A percentile compares a stretch with the other conserved stretches of the same genome.
Evolutionary conservation across 2,797 vertebrate genomes (phyloP).

Genomic region (Megaceryle alcyon): DNA sequence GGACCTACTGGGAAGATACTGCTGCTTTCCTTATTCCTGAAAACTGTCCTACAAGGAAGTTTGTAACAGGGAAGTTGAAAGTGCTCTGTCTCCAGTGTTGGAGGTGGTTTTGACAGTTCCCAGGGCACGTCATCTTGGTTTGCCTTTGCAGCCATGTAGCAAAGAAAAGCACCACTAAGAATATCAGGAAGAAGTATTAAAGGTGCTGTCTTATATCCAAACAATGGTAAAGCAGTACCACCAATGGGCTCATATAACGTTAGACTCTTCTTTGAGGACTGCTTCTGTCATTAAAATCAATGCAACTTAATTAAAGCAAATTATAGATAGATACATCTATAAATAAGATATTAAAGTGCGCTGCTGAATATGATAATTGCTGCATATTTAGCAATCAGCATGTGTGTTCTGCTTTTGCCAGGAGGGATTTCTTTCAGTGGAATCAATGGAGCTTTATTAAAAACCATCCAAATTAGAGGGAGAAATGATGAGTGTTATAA

Average conservation of each 20-base stretch:
- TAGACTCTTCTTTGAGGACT: conserved; percentile 74
- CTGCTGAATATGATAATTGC: conserved; percentile 86
- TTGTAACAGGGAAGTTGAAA: not conserved
- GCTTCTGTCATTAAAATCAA: conserved; percentile 85
- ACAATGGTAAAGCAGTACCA: conserved; percentile 66
- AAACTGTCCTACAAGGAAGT: not conserved
- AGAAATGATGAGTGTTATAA: conserved; percentile 94
- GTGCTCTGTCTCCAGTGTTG: not conserved
- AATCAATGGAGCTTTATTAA: conserved; percentile 93
- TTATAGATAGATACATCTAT: conserved; percentile 89
- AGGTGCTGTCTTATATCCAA: conserved; percentile 40
- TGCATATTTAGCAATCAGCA: conserved; percentile 85
- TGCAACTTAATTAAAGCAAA: conserved; percentile 89
- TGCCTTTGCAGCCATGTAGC: not conserved
- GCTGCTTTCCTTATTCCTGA: not conserved
- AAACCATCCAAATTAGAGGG: conserved; percentile 92
- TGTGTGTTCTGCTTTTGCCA: conserved; percentile 85
- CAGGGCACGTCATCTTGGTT: not conserved
- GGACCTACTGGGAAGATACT: not conserved
- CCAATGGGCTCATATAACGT: conserved; percentile 70
- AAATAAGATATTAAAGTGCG: conserved; percentile 88
- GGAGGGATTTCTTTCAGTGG: conserved; percentile 85
- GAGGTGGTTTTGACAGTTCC: not conserved
- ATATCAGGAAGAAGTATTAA: conserved; percentile 5
- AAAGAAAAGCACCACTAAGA: not conserved